Base-by-base conservation (phyloP, 1,140 invertebrate species). In the Gryon sp. region DNA sequence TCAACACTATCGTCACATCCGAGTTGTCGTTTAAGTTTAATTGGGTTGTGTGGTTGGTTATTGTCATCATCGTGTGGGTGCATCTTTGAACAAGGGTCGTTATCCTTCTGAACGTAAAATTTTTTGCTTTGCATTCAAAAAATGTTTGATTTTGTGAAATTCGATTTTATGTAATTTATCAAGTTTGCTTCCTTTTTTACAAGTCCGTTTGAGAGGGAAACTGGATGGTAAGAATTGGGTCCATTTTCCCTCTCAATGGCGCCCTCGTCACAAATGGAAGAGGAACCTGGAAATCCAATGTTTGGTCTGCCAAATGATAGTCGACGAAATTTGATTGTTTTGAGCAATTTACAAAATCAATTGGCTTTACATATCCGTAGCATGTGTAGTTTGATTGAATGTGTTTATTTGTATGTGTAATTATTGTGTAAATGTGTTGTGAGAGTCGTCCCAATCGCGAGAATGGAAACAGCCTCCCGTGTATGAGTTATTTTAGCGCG, bases 311-410 rank as follows among this genome's bases (percentile, higher is more conserved):
- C 75, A 53, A 79, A 82, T 79, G 72, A 65, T 46, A 18, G 72
- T 57, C 34, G 4, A 36, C 69, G 34, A 36, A 76, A 73, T 52
- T 38, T 36, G 45, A 45, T 24, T 53, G 22, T 76, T 85, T 84
- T 83, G 57, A 76, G 43, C 57, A 86, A 89, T 89, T 89, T 89
- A 89, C 88, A 89, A 89, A 89, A 89, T 83, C 80, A 89, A 89
- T 89, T 89, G 87, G 86, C 88, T 89, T 89, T 89, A 89, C 88
- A 89, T 89, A 89, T 89, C 88, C 88, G 88, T 89, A 89, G 84
- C 79, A 73, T 87, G 86, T 87, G 82, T 87, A 9, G 4, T 48
- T 55, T 2, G 4, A 79, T 85, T 45, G n/a, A 78, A 50, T 59
- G 57, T 79, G 72, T 79, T 72, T 72, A 80, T 15, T n/a, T n/a